These are phyloP conservation scores for Acyrthosiphon pisum DNA, from an alignment of 1,140 invertebrate genomes.

Conservation along the genomic window DNA sequence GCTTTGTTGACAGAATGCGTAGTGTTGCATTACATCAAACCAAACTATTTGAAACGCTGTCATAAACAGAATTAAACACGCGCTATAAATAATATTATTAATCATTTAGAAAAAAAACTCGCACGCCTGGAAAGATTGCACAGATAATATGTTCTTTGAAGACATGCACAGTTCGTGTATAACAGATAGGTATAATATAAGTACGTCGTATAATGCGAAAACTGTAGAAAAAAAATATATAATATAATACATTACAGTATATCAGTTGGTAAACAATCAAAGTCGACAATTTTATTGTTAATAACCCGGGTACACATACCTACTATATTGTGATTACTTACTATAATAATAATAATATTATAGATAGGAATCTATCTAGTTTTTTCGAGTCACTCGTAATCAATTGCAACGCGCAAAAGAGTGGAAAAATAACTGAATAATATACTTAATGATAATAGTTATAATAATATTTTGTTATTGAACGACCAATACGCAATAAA, in stretches of 20 bases:
- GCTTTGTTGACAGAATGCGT: background rate
- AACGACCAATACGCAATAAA: background rate
- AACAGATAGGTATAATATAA: background rate
- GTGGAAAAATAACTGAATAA: background rate
- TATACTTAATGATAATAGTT: background rate
- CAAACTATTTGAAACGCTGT: background rate
- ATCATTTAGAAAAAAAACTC: background rate
- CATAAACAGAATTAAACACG: background rate
- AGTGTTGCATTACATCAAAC: background rate
- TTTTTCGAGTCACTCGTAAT: background rate
- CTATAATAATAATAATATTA: background rate
- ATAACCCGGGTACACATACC: background rate
- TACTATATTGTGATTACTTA: background rate
- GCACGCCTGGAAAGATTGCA: background rate
- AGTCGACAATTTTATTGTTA: background rate
- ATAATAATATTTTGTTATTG: background rate
- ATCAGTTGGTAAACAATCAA: slow-evolving; percentile 5
- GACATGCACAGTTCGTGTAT: background rate
- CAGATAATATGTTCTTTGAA: slow-evolving; percentile 10
- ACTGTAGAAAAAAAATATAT: background rate
- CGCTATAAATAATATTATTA: background rate
- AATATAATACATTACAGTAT: background rate
- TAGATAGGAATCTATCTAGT: background rate
- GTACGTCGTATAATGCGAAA: background rate
- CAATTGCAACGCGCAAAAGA: background rate